A percentile compares a stretch with the other conserved stretches of the same genome.
Evolutionary conservation across 2,113 vertebrate genomes (phyloP).

Genomic region (Alligator mississippiensis): DNA sequence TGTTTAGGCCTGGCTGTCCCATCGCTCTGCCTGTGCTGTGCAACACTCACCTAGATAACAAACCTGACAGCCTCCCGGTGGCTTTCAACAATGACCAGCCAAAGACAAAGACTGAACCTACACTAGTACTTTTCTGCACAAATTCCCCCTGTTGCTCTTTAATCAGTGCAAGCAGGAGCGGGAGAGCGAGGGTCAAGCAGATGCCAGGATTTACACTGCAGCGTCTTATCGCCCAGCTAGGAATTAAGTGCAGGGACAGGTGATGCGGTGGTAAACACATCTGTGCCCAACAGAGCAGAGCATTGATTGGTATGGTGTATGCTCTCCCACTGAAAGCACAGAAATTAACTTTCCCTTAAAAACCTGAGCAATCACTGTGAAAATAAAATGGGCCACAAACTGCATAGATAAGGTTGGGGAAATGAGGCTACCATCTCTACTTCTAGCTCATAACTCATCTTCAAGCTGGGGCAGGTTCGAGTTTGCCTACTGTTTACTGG

Average conservation of each 20-base stretch:
- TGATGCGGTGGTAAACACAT: not conserved
- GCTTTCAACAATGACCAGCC: not conserved
- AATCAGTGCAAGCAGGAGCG: not conserved
- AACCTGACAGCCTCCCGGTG: not conserved
- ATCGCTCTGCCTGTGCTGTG: not conserved
- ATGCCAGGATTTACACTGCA: not conserved
- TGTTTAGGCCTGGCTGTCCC: not conserved
- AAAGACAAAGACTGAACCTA: not conserved
- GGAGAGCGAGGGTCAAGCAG: constrained; percentile 21
- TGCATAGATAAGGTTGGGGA: constrained; percentile 10
- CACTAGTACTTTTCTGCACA: not conserved
- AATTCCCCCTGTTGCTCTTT: not conserved
- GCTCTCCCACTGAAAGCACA: constrained; percentile 46
- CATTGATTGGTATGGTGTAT: not conserved
- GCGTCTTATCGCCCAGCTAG: not conserved
- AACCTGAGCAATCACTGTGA: constrained; percentile 1
- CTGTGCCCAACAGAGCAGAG: not conserved
- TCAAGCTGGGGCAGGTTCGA: constrained; percentile 7
- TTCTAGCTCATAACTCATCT: not conserved
- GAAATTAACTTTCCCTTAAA: constrained; percentile 64
- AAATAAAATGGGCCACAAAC: constrained; percentile 32
- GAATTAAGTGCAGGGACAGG: not conserved
- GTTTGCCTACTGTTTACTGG: not conserved
- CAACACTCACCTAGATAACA: accelerated
- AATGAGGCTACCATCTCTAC: not conserved